Conservation (phyloP, 1,140 invertebrate species). For the Hylaeus anthracinus region DNA sequence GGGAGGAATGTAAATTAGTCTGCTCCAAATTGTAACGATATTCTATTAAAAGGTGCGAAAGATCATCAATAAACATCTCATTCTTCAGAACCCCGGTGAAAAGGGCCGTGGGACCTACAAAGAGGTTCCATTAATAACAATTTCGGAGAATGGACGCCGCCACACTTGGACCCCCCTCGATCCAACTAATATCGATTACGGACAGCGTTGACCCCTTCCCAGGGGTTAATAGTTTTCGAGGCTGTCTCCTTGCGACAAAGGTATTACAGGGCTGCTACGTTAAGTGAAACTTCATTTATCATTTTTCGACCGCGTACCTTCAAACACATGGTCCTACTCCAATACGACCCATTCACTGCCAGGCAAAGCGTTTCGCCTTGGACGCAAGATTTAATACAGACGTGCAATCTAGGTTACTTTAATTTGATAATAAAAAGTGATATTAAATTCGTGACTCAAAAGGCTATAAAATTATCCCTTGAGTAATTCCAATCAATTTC, state of each 20-base stretch:
- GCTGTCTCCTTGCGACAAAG: conserved; percentile 17
- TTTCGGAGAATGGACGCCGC: background rate
- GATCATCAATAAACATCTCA: conserved; percentile 17
- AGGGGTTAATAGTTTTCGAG: conserved; percentile 8
- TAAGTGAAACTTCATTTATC: conserved; percentile 31
- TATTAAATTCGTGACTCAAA: too few relatives aligned
- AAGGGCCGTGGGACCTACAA: background rate
- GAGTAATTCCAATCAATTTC: too few relatives aligned
- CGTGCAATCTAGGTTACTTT: too few relatives aligned
- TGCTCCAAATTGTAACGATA: background rate
- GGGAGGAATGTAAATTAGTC: background rate
- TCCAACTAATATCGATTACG: background rate
- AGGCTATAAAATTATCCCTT: too few relatives aligned
- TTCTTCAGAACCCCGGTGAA: background rate
- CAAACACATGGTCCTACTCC: too few relatives aligned
- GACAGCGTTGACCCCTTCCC: background rate
- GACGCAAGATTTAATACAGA: too few relatives aligned
- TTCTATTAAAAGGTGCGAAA: background rate
- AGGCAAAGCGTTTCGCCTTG: too few relatives aligned
- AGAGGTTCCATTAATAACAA: conserved; percentile 19
- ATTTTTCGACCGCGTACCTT: background rate
- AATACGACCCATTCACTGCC: too few relatives aligned
- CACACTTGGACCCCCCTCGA: background rate
- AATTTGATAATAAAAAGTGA: too few relatives aligned
- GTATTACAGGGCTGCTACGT: conserved; percentile 10